Evolutionary conservation across 1,140 invertebrate species (phyloP), one percentile per base, ranked within the genome.

Genomic region (Drosophila prosaltans): DNA sequence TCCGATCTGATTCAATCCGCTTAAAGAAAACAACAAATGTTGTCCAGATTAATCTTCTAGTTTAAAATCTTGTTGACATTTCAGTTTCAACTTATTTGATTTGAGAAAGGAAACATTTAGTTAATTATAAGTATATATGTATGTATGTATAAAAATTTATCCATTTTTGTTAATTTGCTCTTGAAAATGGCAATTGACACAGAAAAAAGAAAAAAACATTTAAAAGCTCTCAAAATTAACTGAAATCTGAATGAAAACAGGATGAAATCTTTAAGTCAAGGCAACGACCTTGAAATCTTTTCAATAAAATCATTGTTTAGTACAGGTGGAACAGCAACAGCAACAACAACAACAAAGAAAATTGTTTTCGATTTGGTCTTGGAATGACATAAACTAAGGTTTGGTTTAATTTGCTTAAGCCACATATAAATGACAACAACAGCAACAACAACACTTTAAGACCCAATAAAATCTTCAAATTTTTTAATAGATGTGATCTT

Each of bases 181-280:
- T 78, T 78, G 75, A 78, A 72, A 58, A 41, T 63, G 40, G 75
- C 74, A 78, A 78, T 78, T 78, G 75, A 78, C 75, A 78, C 75
- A 78, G 74, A 78, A 78, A 51, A 51, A 77, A 57, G 40, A 60
- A 30, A 30, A 30, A 30, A 30, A 30, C n/a, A 16, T 16, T 16
- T 16, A 16, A 16, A 16, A 16, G 16, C 16, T 16, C 16, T 16
- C 39, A 55, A 58, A 54, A 54, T 54, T 54, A 54, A 36, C 32
- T 36, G 32, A 36, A 36, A 36, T 36, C 32, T 36, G 32, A 6
- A 36, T 36, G 32, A 70, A 76, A 77, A 77, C 60, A 77, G 74
- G 74, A 77, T 77, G 74, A 77, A 69, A 39, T 51, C 45, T 66
- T 78, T 78, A 77, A 77, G 74, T 77, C 74, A 77, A 77, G 74